Evolutionary conservation across 1,140 invertebrate genomes (phyloP).

Genomic region (Leguminivora glycinivorella): DNA sequence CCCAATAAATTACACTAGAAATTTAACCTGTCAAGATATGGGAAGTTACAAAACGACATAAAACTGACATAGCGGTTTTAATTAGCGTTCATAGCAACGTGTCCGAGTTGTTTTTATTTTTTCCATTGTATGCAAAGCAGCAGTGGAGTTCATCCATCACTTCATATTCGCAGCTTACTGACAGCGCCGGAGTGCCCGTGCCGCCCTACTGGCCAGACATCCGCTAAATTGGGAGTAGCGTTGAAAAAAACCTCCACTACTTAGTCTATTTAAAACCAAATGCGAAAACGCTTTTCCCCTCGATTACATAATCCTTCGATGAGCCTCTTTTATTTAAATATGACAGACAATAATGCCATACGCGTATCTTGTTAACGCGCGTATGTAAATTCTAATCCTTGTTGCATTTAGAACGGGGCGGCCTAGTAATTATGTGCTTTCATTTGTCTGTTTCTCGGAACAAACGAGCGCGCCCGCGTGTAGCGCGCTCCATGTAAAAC

Average conservation of each 20-base stretch:
- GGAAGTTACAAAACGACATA: constrained; percentile 50
- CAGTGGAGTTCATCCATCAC: constrained; percentile 61
- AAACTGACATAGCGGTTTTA: constrained; percentile 58
- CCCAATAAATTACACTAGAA: constrained; percentile 46
- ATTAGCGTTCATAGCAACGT: constrained; percentile 67
- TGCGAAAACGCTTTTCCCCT: not conserved
- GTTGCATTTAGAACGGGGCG: constrained; percentile 74
- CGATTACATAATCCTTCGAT: not conserved
- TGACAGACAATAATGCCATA: constrained; percentile 74
- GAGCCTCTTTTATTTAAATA: constrained; percentile 57
- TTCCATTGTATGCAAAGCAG: constrained; percentile 73
- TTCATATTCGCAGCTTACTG: constrained; percentile 60
- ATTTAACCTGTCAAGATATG: constrained; percentile 47
- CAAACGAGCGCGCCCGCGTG: constrained; percentile 64
- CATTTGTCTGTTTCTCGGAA: constrained; percentile 76
- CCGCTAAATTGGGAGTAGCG: constrained; percentile 52
- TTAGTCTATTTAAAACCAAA: constrained; percentile 12
- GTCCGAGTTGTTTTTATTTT: constrained; percentile 56
- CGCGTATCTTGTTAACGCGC: constrained; percentile 69
- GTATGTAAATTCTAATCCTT: constrained; percentile 76
- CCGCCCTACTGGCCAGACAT: constrained; percentile 44
- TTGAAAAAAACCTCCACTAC: constrained; percentile 36
- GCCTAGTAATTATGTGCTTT: constrained; percentile 78
- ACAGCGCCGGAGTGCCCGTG: constrained; percentile 39
- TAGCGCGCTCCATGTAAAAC: constrained; percentile 75